Percentiles rank a stretch among this genome's conserved stretches.
Evolutionary conservation across 2,113 vertebrate genomes (phyloP).

Genomic region (Empidonax traillii): DNA sequence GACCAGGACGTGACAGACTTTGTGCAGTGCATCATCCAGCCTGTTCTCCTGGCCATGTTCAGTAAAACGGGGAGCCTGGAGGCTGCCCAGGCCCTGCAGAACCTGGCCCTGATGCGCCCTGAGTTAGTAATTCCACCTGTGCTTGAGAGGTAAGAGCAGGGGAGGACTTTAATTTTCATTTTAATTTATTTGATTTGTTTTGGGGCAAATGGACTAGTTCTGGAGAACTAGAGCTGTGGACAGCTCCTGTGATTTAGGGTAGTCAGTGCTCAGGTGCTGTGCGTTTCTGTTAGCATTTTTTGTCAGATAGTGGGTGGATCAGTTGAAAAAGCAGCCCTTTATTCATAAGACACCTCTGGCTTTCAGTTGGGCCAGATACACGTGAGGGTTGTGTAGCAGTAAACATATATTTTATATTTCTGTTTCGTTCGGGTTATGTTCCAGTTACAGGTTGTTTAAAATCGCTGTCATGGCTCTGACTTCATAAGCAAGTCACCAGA

Average conservation of each 20-base stretch:
- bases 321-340: background rate
- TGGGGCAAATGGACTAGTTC: background rate
- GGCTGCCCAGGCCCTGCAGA: constrained; percentile 95
- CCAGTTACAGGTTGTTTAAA: background rate
- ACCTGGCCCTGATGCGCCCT: constrained; percentile 95
- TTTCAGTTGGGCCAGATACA: background rate
- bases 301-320: background rate
- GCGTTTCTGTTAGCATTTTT: background rate
- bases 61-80: constrained; percentile 98
- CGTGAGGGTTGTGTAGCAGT: background rate
- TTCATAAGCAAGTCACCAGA: background rate
- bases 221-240: background rate
- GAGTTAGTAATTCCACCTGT: constrained; percentile 97
- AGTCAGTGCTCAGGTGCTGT: background rate
- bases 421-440: background rate
- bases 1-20: constrained; percentile 95
- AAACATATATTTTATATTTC: background rate
- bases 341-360: background rate
- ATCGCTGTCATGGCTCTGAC: background rate
- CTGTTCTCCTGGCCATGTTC: constrained; percentile 97
- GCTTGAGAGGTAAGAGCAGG: constrained; percentile 86
- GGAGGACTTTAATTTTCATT: background rate
- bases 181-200: background rate
- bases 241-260: background rate
- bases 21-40: constrained; percentile 95